Evolutionary conservation across 35 echinoderm and acorn worm genomes (phyloP).

Genomic region (Patiria miniata): DNA sequence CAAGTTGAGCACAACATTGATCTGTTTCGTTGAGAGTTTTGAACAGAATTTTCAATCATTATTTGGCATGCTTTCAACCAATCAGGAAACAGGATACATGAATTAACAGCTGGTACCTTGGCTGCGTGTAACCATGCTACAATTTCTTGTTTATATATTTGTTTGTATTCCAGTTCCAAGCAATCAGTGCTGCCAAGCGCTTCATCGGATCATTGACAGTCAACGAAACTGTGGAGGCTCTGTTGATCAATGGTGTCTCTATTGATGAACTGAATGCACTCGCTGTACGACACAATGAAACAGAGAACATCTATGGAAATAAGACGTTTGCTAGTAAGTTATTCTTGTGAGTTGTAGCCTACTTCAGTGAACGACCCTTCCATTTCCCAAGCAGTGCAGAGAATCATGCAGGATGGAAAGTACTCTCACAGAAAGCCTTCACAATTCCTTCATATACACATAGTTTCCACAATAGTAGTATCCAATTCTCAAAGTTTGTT

Average conservation of each 20-base stretch:
- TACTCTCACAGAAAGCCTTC: no score
- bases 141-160: background rate
- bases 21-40: no score
- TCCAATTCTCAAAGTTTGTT: no score
- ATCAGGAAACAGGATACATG: no score
- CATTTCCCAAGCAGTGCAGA: background rate
- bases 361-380: background rate
- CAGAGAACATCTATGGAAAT: background rate
- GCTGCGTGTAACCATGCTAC: no score
- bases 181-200: background rate
- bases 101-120: no score
- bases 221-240: background rate
- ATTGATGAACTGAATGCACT: background rate
- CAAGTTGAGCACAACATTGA: no score
- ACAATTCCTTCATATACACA: background rate
- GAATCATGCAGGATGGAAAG: no score
- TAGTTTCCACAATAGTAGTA: no score
- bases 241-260: slow-evolving; percentile 3
- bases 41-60: no score
- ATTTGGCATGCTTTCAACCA: no score
- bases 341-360: background rate
- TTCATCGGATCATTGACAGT: slow-evolving; percentile 11
- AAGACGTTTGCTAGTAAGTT: slow-evolving; percentile 35
- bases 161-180: background rate
- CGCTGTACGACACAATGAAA: background rate